Evolutionary conservation across 1,140 invertebrate genomes (phyloP).

Genomic region (Drosophila leontia): DNA sequence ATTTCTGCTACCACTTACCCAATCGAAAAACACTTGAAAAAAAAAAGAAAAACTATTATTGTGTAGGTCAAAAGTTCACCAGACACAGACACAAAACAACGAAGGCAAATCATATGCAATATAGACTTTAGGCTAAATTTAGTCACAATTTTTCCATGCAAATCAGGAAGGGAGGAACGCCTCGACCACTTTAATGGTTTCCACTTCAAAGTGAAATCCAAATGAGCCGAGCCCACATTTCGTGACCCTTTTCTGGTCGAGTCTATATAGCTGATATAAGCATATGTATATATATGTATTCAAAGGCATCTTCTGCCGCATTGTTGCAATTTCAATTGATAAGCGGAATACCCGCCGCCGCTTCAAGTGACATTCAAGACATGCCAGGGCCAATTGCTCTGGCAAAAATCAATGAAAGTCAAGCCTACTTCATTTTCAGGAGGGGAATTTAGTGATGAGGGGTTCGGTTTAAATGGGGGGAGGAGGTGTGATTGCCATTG

Average conservation of each 20-base stretch:
- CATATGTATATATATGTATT: constrained; percentile 19
- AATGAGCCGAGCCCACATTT: constrained; percentile 29
- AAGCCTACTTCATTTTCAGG: constrained; percentile 24
- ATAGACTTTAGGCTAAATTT: constrained; percentile 59
- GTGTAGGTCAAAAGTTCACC: constrained; percentile 71
- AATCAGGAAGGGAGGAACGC: constrained; percentile 41
- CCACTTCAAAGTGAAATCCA: constrained; percentile 70
- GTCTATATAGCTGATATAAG: constrained; percentile 12
- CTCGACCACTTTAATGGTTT: constrained; percentile 73
- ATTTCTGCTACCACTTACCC: constrained; percentile 7
- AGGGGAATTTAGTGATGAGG: constrained; percentile 5
- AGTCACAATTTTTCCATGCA: constrained; percentile 70
- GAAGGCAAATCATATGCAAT: constrained; percentile 44
- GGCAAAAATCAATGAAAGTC: constrained; percentile 50
- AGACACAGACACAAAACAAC: constrained; percentile 32
- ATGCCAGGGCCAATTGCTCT: constrained; percentile 40
- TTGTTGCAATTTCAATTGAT: constrained; percentile 76
- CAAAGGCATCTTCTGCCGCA: constrained; percentile 52
- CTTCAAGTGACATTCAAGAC: constrained; percentile 67
- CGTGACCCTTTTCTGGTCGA: constrained; percentile 18
- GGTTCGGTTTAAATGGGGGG: neutral
- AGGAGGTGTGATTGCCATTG: constrained; percentile 15
- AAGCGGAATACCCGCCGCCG: constrained; percentile 13
- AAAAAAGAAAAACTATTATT: constrained; percentile 24
- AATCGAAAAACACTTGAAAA: constrained; percentile 4